Evolutionary conservation across 2,113 vertebrate species (phyloP).

Genomic region (Setophaga kirtlandii): DNA sequence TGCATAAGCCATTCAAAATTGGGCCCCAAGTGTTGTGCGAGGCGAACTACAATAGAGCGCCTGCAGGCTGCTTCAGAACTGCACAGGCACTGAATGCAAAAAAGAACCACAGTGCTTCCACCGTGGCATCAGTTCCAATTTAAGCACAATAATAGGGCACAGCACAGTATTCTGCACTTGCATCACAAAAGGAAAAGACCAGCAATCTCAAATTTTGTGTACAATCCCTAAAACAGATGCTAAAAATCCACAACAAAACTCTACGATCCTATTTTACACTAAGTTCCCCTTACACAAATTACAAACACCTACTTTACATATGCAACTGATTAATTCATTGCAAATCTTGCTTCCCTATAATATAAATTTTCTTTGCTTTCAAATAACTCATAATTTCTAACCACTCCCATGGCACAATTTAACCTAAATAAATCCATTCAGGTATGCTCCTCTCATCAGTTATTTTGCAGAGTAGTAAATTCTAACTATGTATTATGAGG

Average conservation of each 20-base stretch:
- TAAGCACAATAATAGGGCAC: constrained; percentile 60
- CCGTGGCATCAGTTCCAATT: constrained; percentile 36
- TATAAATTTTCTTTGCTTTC: constrained; percentile 24
- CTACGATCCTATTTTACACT: not conserved
- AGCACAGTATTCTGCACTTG: constrained; percentile 39
- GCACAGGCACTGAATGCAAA: constrained; percentile 56
- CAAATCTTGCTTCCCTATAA: not conserved
- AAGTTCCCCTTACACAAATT: not conserved
- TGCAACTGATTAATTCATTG: not conserved
- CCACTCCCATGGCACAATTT: constrained; percentile 12
- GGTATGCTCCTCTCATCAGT: not conserved
- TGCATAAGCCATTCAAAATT: constrained; percentile 36
- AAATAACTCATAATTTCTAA: constrained; percentile 23
- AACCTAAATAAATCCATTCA: constrained; percentile 43
- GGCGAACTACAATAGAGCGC: constrained; percentile 47
- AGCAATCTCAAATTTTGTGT: constrained; percentile 21
- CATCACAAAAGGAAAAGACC: constrained; percentile 44
- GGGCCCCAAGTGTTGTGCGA: constrained; percentile 34
- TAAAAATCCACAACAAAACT: not conserved
- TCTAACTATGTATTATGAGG: not conserved
- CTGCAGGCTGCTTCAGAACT: constrained; percentile 65
- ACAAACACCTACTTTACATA: not conserved
- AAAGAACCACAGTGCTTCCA: constrained; percentile 51
- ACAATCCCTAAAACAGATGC: not conserved
- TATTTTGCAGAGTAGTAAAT: constrained; percentile 1